Evolutionary conservation across 1,140 invertebrate species (phyloP), one percentile per base, ranked within the genome.

Genomic region (Coelopa frigida): DNA sequence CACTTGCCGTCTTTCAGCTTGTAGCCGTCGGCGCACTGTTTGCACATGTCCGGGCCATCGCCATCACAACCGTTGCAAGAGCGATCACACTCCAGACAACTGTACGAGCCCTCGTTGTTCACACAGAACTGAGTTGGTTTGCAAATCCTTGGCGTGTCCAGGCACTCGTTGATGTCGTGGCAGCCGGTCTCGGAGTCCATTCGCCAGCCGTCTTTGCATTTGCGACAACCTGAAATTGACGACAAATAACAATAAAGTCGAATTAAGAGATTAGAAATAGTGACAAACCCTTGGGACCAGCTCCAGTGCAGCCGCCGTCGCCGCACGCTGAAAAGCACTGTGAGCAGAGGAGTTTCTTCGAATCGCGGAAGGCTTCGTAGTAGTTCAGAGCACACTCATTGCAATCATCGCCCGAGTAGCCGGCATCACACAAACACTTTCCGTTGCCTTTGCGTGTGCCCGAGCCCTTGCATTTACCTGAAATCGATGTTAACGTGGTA

Each of bases 381-480:
- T 84, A 91, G 12, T 82, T 81, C 46, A 72, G 61, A 32, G 75
- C 75, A 73, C 96, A 99, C 12, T 79, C 67, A 46, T 84, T 78
- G 73, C 96, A 99, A 23, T 76, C 61, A 0, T 81, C 74, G 17
- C 92, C 93, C 0, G 58, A 61, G 64, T 98, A 98, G 0, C 90
- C 94, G 20, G 61, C 55, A 62, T 94, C 80, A 70, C 96, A 99
- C 14, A 78, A 70, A 63, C 96, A 99, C 44, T 84, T 80, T 1
- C 95, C 96, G 65, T 86, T 93, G 5, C 96, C 96, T 72, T 91
- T 90, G 35, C 94, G 75, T 0, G 90, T 96, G 2, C 96, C 94
- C 53, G 83, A 79, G 20, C 95, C 95, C 75, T 93, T 87, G 71
- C 95, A 98, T 68, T 87, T 87, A 3, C 63, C 62, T 65, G n/a